These are phyloP conservation scores for Apodemus agrarius DNA, from an alignment of 2,797 vertebrate species.

Conservation along the genomic window DNA sequence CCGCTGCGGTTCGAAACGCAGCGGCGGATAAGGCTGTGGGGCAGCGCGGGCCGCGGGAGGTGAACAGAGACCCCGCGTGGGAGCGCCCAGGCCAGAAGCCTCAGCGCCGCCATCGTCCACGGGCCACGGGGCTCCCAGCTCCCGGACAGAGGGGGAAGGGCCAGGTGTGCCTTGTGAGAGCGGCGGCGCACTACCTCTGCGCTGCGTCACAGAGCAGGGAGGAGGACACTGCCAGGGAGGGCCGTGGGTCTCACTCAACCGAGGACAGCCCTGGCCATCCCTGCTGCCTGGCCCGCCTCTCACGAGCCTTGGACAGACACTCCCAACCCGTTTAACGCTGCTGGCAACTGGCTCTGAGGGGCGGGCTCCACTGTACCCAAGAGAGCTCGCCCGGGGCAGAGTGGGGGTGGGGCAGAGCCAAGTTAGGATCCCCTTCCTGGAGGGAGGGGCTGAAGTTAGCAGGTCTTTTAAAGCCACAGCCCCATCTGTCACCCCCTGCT, in stretches of 20 bases:
- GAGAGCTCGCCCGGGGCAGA: no score
- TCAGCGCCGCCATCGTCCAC: neutral
- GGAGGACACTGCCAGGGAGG: neutral
- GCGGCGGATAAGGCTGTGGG: fast-evolving
- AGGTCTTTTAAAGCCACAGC: neutral
- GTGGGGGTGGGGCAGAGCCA: no score
- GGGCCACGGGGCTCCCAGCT: fast-evolving
- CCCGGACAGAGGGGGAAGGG: neutral
- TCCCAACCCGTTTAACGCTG: neutral
- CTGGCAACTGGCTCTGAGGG: neutral
- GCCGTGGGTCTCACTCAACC: neutral
- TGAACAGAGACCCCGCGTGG: neutral
- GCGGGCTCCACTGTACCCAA: no score
- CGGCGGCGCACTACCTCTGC: fast-evolving
- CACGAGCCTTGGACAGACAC: neutral
- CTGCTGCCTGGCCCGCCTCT: neutral
- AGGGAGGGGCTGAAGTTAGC: neutral
- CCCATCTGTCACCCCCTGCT: neutral
- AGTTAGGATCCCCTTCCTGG: neutral
- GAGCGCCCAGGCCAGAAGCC: neutral
- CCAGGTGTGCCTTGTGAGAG: fast-evolving
- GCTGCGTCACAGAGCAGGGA: constrained; percentile 6
- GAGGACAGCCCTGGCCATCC: neutral
- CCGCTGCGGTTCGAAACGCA: neutral
- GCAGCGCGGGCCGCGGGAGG: neutral